Evolutionary conservation across 2,113 vertebrate genomes (phyloP).

Genomic region (Corydoras sp.): DNA sequence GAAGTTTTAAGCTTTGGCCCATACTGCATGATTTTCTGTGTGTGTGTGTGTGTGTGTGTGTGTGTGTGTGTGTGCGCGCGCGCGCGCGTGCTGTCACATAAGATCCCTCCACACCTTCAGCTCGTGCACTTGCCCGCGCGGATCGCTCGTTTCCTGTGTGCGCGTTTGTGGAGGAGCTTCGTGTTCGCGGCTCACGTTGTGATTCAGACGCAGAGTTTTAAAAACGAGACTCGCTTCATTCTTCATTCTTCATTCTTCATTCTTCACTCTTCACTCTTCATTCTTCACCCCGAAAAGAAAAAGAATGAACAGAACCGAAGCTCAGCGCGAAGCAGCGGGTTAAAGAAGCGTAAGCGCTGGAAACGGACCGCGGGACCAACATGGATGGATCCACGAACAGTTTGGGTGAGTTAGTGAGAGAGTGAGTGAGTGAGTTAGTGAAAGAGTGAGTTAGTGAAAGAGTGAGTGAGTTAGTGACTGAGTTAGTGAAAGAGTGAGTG

Average conservation of each 20-base stretch:
- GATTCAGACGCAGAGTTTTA: no score
- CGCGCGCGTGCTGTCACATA: neutral
- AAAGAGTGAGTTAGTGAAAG: no score
- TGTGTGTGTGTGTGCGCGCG: no score
- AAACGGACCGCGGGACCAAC: neutral
- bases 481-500: no score
- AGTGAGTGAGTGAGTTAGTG: no score
- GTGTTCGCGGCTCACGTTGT: no score
- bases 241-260: no score
- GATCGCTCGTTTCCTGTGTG: slow-evolving; percentile 7
- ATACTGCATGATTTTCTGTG: no score
- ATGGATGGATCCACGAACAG: slow-evolving; percentile 68
- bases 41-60: neutral
- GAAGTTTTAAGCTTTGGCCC: no score
- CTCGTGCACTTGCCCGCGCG: neutral
- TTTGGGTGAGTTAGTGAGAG: slow-evolving; percentile 67
- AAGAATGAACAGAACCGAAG: neutral
- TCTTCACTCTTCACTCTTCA: no score
- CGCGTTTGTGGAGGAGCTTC: slow-evolving; percentile 14
- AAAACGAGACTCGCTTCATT: neutral
- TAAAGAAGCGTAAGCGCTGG: neutral
- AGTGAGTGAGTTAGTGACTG: no score
- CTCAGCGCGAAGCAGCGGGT: neutral
- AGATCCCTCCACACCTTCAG: neutral
- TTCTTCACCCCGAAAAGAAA: no score